These are phyloP conservation scores for Salvator merianae DNA, from an alignment of 2,113 vertebrate genomes.

Conservation along the genomic window DNA sequence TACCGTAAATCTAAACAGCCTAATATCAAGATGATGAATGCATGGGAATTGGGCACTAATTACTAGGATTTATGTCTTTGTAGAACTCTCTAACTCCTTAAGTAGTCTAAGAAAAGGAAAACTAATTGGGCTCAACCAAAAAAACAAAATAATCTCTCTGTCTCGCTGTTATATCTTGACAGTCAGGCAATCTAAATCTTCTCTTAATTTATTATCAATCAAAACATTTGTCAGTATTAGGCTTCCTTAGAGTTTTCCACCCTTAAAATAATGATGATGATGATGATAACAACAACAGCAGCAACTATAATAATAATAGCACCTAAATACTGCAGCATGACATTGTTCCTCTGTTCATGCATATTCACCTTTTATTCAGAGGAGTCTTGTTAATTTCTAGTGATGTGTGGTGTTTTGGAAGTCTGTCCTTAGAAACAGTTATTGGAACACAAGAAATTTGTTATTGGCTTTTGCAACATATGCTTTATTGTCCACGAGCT, in stretches of 20 bases:
- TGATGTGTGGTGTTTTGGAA: neutral
- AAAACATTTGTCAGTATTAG: neutral
- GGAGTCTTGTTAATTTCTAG: constrained; percentile 4
- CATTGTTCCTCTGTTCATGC: too few species aligned
- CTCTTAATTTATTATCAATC: neutral
- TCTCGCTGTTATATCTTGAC: neutral
- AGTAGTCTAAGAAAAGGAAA: neutral
- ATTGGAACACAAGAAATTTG: constrained; percentile 1
- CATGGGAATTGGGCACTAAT: neutral
- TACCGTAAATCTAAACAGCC: neutral
- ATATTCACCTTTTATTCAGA: neutral
- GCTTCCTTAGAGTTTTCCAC: neutral
- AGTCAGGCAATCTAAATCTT: neutral
- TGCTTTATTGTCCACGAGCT: neutral
- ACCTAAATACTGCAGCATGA: too few species aligned
- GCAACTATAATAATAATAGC: too few species aligned
- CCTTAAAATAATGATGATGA: too few species aligned
- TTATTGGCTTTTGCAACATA: neutral
- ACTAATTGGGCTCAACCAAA: neutral
- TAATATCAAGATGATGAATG: constrained; percentile 12
- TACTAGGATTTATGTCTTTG: neutral
- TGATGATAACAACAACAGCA: too few species aligned
- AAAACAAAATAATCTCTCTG: neutral
- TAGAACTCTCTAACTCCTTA: constrained; percentile 13
- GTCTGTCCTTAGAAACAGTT: neutral